Percentiles rank a stretch among this genome's conserved stretches.
These are phyloP conservation scores for Craseonycteris thonglongyai DNA, from an alignment of 2,113 vertebrate genomes.

Conservation along the genomic window DNA sequence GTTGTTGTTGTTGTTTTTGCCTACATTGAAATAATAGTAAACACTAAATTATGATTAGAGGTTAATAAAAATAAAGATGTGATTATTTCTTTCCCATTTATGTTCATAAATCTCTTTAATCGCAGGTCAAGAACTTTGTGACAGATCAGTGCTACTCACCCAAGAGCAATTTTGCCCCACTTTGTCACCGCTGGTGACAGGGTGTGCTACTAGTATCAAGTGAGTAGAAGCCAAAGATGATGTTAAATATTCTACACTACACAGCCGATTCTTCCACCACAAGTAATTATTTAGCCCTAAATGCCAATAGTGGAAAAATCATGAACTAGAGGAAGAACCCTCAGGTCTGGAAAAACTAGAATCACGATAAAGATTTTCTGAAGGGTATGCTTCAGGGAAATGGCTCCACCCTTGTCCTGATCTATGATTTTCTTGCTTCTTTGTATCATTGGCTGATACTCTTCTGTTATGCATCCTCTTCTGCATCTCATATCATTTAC, in stretches of 20 bases:
- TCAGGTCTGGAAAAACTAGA: not conserved
- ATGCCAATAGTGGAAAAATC: not conserved
- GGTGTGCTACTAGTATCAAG: not conserved
- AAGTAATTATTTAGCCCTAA: not conserved
- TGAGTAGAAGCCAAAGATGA: not conserved
- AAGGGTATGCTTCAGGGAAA: too few relatives aligned
- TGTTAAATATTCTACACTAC: too few relatives aligned
- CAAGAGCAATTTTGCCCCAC: not conserved
- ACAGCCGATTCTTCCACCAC: not conserved
- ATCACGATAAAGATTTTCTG: not conserved
- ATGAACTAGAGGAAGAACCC: not conserved
- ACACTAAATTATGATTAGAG: not conserved
- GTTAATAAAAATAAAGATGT: not conserved
- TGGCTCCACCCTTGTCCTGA: not conserved
- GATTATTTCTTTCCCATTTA: not conserved
- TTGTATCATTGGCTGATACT: not conserved
- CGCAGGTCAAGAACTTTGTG: not conserved
- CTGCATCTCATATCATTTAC: not conserved
- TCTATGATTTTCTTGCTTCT: not conserved
- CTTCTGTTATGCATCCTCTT: not conserved
- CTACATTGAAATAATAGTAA: not conserved
- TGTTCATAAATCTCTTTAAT: not conserved
- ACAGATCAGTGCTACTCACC: not conserved
- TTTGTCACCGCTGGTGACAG: not conserved
- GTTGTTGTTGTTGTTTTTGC: too few relatives aligned